Conservation (phyloP, 1,140 invertebrate genomes). For the Brachionus calyciflorus region DNA sequence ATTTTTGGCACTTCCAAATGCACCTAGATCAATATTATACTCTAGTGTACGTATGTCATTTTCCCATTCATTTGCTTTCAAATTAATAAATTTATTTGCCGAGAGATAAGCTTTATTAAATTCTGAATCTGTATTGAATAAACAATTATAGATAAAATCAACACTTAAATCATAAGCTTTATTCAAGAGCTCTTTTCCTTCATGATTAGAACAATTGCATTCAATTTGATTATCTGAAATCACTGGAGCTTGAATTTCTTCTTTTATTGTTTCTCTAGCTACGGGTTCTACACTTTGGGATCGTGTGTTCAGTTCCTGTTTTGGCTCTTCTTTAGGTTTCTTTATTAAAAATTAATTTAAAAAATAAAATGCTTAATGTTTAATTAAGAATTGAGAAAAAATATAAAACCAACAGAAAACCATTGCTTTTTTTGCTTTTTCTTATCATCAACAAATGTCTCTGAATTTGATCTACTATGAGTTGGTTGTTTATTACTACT, state of each 20-base stretch:
- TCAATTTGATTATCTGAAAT: background rate
- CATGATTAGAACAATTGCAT: background rate
- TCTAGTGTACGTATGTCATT: background rate
- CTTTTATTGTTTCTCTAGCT: background rate
- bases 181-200: slow-evolving; percentile 14
- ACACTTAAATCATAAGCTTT: background rate
- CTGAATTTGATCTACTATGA: slow-evolving; percentile 4
- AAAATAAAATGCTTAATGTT: too few species aligned
- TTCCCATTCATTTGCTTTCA: background rate
- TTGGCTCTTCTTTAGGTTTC: background rate
- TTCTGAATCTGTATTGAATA: slow-evolving; percentile 22
- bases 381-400: too few species aligned
- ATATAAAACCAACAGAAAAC: background rate
- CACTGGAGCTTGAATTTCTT: background rate
- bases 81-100: slow-evolving; percentile 21
- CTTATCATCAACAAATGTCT: background rate
- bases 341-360: too few species aligned
- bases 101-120: background rate
- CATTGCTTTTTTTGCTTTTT: slow-evolving; percentile 1
- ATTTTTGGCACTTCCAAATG: slow-evolving; percentile 24
- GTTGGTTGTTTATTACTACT: background rate
- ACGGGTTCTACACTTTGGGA: background rate
- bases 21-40: slow-evolving; percentile 16
- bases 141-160: background rate
- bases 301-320: background rate